phyloP scores from a whole-genome alignment of 2,888 invertebrate species.

The Dynastes maya region DNA sequence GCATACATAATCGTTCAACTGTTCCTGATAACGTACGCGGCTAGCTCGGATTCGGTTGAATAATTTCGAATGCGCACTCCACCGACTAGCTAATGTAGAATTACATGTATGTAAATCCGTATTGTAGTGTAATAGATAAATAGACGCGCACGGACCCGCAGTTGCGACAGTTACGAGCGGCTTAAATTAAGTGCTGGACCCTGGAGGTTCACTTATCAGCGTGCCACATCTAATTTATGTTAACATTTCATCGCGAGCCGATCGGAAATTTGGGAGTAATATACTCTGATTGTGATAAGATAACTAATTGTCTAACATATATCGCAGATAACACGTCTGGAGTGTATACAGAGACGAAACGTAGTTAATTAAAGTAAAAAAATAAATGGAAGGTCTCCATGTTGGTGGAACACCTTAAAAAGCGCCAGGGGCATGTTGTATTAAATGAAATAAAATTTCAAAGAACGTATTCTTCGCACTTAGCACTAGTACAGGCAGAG shows the following conservation, averaged over 20 bases:
- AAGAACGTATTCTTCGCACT: too few species aligned
- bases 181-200: slow-evolving; percentile 25
- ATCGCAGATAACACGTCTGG: too few species aligned
- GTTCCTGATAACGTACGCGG: slow-evolving; percentile 27
- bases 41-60: slow-evolving; percentile 29
- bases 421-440: too few species aligned
- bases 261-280: slow-evolving; percentile 5
- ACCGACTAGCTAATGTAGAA: not conserved
- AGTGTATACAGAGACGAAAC: not conserved
- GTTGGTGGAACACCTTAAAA: too few species aligned
- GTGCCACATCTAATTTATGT: slow-evolving; percentile 28
- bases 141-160: not conserved
- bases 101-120: slow-evolving; percentile 17
- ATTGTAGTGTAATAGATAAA: slow-evolving; percentile 1
- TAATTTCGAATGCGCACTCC: slow-evolving; percentile 10
- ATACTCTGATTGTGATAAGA: slow-evolving; percentile 2
- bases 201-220: slow-evolving; percentile 12
- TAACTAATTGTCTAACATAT: slow-evolving; percentile 1
- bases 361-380: too few species aligned
- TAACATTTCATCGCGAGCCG: slow-evolving; percentile 17
- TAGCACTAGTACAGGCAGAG: too few species aligned
- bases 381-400: too few species aligned
- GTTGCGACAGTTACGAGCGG: slow-evolving; percentile 2
- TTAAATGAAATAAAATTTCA: too few species aligned
- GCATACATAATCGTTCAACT: slow-evolving; percentile 20